Evolutionary conservation across 2,113 vertebrate genomes (phyloP).

Genomic region (Ictidomys tridecemlineatus): DNA sequence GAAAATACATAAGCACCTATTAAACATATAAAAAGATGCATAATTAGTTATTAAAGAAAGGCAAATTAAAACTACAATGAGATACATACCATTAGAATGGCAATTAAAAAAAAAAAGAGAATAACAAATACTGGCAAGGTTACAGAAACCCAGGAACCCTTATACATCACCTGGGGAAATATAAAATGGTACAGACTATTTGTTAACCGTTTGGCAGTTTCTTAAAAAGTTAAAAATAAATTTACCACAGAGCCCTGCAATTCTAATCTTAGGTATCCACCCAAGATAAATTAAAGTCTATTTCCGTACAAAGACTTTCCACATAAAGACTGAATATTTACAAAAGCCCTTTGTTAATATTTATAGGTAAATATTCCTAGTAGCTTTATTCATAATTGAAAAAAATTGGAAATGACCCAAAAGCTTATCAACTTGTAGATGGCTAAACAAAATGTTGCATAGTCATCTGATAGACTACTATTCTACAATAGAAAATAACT

Average conservation of each 20-base stretch:
- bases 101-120: constrained; percentile 27
- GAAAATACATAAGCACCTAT: neutral
- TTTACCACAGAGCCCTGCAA: neutral
- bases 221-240: neutral
- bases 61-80: constrained; percentile 4
- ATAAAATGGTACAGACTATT: neutral
- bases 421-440: neutral
- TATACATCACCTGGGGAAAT: neutral
- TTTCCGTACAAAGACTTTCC: neutral
- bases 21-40: neutral
- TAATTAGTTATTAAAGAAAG: neutral
- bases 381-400: neutral
- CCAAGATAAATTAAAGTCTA: constrained; percentile 34
- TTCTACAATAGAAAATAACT: neutral
- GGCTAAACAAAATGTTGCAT: constrained; percentile 27
- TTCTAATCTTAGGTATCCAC: neutral
- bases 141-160: neutral
- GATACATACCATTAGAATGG: neutral
- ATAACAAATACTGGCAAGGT: neutral
- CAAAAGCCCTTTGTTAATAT: too few species aligned
- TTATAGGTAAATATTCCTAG: neutral
- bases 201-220: neutral
- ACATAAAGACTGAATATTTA: too few species aligned
- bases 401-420: constrained; percentile 12
- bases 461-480: neutral